Evolutionary conservation across 2,888 invertebrate species (phyloP).

Genomic region (Amphiduros pacificus): DNA sequence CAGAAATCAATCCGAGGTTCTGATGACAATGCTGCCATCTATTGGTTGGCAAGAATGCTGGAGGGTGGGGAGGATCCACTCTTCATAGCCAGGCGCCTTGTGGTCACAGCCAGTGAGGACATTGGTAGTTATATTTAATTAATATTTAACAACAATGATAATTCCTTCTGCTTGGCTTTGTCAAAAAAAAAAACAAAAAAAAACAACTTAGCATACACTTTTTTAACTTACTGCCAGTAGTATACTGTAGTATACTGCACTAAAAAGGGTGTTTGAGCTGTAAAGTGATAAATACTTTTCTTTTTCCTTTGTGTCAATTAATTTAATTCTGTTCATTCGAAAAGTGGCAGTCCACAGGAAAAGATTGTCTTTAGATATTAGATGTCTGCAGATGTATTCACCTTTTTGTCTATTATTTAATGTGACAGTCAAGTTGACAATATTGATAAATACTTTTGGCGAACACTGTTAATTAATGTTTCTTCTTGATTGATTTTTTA

Average conservation of each 20-base stretch:
- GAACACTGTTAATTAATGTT: background rate
- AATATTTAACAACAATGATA: background rate
- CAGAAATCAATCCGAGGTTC: conserved; percentile 82
- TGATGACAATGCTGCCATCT: conserved; percentile 78
- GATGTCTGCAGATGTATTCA: background rate
- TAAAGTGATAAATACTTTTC: too few relatives aligned
- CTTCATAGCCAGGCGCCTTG: conserved; percentile 75
- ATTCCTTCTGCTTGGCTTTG: background rate
- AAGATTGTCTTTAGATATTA: too few relatives aligned
- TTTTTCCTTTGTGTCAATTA: too few relatives aligned
- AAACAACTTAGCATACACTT: too few relatives aligned
- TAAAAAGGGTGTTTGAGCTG: too few relatives aligned
- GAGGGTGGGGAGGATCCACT: conserved; percentile 79
- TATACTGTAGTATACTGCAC: too few relatives aligned
- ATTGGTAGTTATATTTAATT: conserved; percentile 64
- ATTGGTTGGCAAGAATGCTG: conserved; percentile 80
- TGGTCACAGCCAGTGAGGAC: conserved; percentile 78
- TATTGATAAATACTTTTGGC: background rate
- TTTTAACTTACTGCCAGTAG: too few relatives aligned
- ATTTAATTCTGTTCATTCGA: background rate
- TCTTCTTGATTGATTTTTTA: background rate
- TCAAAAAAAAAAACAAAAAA: too few relatives aligned
- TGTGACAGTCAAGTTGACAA: background rate
- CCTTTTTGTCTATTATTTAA: background rate
- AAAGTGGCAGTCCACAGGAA: background rate